phyloP scores from a whole-genome alignment of 1,140 invertebrate species.

The Pachyrhynchus sulphureomaculatus region DNA sequence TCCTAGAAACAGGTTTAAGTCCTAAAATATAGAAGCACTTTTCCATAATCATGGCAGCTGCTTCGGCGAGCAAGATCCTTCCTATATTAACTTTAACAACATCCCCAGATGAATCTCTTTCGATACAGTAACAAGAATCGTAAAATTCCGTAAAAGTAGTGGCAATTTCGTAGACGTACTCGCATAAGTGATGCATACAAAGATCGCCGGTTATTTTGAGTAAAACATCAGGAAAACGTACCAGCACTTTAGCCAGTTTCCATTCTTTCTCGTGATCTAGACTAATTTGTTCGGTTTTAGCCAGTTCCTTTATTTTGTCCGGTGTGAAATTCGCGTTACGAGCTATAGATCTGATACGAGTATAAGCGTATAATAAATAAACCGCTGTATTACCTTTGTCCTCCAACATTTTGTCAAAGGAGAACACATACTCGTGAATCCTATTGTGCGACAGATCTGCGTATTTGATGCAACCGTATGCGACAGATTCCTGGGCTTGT shows the following conservation, averaged over 20 bases:
- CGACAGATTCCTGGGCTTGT: conserved; percentile 84
- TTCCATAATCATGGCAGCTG: conserved; percentile 83
- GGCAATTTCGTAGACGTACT: conserved; percentile 94
- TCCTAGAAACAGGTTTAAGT: conserved; percentile 86
- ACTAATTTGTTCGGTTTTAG: conserved; percentile 60
- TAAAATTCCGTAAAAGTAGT: conserved; percentile 96
- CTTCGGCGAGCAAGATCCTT: conserved; percentile 89
- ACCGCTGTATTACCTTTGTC: conserved; percentile 99
- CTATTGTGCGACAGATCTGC: conserved; percentile 94
- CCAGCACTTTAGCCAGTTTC: conserved; percentile 87
- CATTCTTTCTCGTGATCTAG: conserved; percentile 91
- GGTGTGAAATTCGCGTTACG: conserved; percentile 70
- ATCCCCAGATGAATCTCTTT: conserved; percentile 80
- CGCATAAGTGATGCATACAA: conserved; percentile 87
- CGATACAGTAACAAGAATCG: conserved; percentile 95
- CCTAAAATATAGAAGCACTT: conserved; percentile 89
- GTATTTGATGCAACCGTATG: conserved; percentile 99
- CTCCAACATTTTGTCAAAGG: conserved; percentile 99
- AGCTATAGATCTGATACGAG: conserved; percentile 90
- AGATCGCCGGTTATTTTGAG: conserved; percentile 82
- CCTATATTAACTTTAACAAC: conserved; percentile 83
- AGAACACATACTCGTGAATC: conserved; percentile 95
- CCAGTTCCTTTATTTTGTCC: conserved; percentile 59
- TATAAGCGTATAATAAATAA: conserved; percentile 94
- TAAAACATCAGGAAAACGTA: conserved; percentile 88